Percentiles rank a stretch among this genome's conserved stretches.
Conservation (phyloP, 2,888 invertebrate species). For the Nebria salina region DNA sequence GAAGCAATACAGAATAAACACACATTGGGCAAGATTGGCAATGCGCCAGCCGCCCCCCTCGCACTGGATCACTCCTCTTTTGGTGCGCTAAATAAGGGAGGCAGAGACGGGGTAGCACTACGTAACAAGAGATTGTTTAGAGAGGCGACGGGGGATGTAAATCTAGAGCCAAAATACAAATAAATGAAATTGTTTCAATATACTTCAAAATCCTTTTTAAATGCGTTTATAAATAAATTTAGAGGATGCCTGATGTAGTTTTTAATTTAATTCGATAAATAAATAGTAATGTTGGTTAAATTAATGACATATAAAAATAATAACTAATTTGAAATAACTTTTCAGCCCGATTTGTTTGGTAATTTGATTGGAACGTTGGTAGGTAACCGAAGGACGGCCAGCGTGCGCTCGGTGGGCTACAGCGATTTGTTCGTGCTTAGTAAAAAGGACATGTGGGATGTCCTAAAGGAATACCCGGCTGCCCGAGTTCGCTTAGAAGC, state of each 20-base stretch:
- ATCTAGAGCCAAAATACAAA: background rate
- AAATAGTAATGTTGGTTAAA: too few species aligned
- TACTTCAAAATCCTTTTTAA: too few species aligned
- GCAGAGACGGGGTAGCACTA: background rate
- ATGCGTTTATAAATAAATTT: too few species aligned
- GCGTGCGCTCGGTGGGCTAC: slow-evolving; percentile 97
- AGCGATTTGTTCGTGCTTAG: slow-evolving; percentile 98
- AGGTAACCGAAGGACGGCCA: slow-evolving; percentile 98
- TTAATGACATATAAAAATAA: background rate
- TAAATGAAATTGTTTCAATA: background rate
- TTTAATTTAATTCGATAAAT: too few species aligned
- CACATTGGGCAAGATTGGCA: slow-evolving; percentile 19
- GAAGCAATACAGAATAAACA: slow-evolving; percentile 32
- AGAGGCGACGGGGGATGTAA: background rate
- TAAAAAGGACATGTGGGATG: slow-evolving; percentile 99
- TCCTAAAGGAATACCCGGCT: slow-evolving; percentile 94
- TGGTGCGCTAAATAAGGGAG: background rate
- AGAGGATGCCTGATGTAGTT: too few species aligned
- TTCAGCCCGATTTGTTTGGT: background rate
- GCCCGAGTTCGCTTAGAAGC: slow-evolving; percentile 94
- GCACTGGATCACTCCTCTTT: background rate
- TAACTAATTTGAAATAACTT: background rate
- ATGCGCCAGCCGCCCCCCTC: slow-evolving; percentile 18
- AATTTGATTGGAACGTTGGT: slow-evolving; percentile 52
- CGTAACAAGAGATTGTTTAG: background rate